Percentiles rank a stretch among this genome's conserved stretches.
These are phyloP conservation scores for Acropora yongei DNA, from an alignment of 64 coral and sea anemone species.

Conservation along the genomic window DNA sequence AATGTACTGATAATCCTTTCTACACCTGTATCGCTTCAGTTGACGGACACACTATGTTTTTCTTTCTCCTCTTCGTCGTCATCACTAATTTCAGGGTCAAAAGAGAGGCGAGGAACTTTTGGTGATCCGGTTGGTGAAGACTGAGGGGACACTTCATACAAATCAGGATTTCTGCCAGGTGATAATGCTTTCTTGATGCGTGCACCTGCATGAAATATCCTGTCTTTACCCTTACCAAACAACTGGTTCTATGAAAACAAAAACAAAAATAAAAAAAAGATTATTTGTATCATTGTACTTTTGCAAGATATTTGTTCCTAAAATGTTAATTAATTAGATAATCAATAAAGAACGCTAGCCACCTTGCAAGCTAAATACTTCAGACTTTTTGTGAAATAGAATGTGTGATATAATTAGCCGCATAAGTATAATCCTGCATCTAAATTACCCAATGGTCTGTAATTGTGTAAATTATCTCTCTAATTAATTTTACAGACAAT, in stretches of 20 bases:
- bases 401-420: too few species aligned
- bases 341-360: too few species aligned
- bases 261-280: not conserved
- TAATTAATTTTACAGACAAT: too few species aligned
- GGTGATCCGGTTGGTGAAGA: not conserved
- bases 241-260: slow-evolving; percentile 32
- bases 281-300: not conserved
- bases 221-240: slow-evolving; percentile 62
- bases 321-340: too few species aligned
- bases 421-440: too few species aligned
- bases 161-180: slow-evolving; percentile 31
- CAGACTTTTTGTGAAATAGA: too few species aligned
- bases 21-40: not conserved
- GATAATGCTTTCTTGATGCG: slow-evolving; percentile 45
- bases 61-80: slow-evolving; percentile 22
- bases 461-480: too few species aligned
- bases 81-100: slow-evolving; percentile 54
- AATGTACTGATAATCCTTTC: not conserved
- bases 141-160: not conserved
- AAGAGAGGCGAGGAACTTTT: slow-evolving; percentile 40
- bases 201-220: slow-evolving; percentile 53
- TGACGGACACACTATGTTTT: not conserved
- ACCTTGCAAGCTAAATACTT: too few species aligned
- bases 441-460: too few species aligned
- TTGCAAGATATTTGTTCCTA: not conserved